A percentile compares a stretch with the other conserved stretches of the same genome.
Evolutionary conservation across 2,888 invertebrate species (phyloP).

Genomic region (Anoncus sp.): DNA sequence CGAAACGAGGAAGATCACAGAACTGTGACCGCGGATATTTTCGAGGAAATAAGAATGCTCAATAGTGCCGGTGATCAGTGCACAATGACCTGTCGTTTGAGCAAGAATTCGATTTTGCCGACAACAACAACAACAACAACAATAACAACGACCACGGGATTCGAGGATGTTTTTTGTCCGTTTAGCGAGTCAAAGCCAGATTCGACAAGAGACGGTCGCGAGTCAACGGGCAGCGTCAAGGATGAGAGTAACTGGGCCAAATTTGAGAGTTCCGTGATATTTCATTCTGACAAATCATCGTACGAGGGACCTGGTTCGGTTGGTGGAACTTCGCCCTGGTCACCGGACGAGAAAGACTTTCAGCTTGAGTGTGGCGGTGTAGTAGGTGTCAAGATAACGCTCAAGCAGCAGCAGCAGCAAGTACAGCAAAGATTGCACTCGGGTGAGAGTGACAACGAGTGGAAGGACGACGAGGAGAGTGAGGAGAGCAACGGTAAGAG

Average conservation of each 20-base stretch:
- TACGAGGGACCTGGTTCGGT: slow-evolving; percentile 77
- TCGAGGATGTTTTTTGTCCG: slow-evolving; percentile 79
- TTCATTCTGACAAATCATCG: slow-evolving; percentile 78
- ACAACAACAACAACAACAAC: slow-evolving; percentile 53
- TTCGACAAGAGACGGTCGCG: slow-evolving; percentile 63
- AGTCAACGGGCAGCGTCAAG: slow-evolving; percentile 66
- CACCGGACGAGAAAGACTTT: slow-evolving; percentile 90
- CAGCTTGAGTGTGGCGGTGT: slow-evolving; percentile 81
- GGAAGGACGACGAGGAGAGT: slow-evolving; percentile 83
- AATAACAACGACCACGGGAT: slow-evolving; percentile 69
- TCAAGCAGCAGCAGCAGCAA: slow-evolving; percentile 82
- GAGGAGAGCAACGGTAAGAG: slow-evolving; percentile 79
- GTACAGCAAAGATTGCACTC: slow-evolving; percentile 76
- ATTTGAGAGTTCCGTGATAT: slow-evolving; percentile 78
- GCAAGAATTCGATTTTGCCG: slow-evolving; percentile 25
- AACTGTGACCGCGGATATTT: slow-evolving; percentile 77
- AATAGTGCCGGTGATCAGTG: slow-evolving; percentile 70
- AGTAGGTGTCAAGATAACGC: slow-evolving; percentile 69
- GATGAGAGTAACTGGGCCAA: slow-evolving; percentile 81
- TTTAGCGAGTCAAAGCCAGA: slow-evolving; percentile 72
- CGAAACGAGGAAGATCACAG: slow-evolving; percentile 73
- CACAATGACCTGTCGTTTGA: slow-evolving; percentile 36
- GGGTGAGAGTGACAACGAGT: slow-evolving; percentile 82
- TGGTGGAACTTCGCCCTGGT: slow-evolving; percentile 88
- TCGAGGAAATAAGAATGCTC: slow-evolving; percentile 81